These are phyloP conservation scores for Cyclura pinguis DNA, from an alignment of 2,797 vertebrate genomes.

Conservation along the genomic window DNA sequence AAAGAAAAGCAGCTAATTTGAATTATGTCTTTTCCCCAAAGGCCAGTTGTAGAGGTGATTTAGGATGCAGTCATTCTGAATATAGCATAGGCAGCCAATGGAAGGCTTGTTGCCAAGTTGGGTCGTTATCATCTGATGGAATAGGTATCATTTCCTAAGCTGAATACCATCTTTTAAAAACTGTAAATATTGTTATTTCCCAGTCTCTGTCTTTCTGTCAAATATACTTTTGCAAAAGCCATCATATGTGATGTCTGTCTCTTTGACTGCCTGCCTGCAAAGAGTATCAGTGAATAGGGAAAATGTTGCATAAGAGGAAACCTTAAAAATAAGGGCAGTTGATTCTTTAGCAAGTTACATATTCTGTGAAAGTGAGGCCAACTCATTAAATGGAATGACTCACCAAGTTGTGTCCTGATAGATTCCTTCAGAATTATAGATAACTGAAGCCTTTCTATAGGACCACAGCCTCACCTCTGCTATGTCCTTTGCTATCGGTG, in stretches of 20 bases:
- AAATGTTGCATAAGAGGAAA: not conserved
- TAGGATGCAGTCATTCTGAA: slow-evolving; percentile 59
- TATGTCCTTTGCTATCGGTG: not conserved
- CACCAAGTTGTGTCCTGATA: not conserved
- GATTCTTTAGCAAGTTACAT: not conserved
- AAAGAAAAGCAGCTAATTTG: slow-evolving; percentile 54
- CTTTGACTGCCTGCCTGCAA: not conserved
- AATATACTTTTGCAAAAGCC: not conserved
- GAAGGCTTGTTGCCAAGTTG: slow-evolving; percentile 61
- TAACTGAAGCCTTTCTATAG: not conserved
- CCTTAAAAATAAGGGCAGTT: not conserved
- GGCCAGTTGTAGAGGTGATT: slow-evolving; percentile 46
- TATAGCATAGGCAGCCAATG: slow-evolving; percentile 63
- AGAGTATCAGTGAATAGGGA: not conserved
- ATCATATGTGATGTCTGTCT: not conserved
- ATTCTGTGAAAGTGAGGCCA: not conserved
- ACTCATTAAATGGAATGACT: slow-evolving; percentile 19
- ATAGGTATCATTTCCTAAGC: slow-evolving; percentile 44
- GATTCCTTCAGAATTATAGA: not conserved
- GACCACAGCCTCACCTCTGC: not conserved
- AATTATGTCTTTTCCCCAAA: slow-evolving; percentile 43
- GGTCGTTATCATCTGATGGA: slow-evolving; percentile 58
- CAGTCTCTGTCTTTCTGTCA: not conserved
- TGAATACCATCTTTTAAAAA: not conserved
- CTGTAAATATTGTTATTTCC: not conserved